Conservation (phyloP, 92 coral and sea anemone species). For the Pocillopora meandrina region DNA sequence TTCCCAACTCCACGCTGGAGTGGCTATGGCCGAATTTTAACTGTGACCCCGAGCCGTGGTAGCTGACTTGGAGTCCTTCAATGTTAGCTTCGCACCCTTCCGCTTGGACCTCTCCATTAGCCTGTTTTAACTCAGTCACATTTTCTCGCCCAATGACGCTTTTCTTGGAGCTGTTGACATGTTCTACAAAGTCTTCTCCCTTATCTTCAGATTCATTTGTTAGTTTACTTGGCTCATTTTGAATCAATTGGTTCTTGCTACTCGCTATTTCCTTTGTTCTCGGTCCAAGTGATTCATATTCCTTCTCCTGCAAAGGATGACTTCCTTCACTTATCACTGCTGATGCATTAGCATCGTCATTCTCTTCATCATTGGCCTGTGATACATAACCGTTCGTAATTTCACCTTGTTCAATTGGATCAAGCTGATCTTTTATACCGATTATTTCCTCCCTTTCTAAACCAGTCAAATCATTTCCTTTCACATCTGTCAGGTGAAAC, state of each 20-base stretch:
- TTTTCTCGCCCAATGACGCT: neutral
- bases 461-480: too few relatives aligned
- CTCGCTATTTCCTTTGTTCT: neutral
- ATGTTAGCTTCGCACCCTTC: neutral
- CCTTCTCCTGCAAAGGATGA: neutral
- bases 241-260: neutral
- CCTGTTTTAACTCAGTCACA: conserved; percentile 9
- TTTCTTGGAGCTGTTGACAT: neutral
- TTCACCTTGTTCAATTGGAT: too few relatives aligned
- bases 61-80: neutral
- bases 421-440: too few relatives aligned
- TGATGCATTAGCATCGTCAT: neutral
- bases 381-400: too few relatives aligned
- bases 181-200: neutral
- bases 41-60: conserved; percentile 22
- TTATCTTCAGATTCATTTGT: neutral
- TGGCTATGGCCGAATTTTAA: conserved; percentile 32
- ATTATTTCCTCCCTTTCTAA: too few relatives aligned
- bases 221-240: neutral
- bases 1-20: conserved; percentile 31
- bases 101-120: conserved; percentile 12
- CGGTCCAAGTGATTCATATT: neutral
- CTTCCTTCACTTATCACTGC: neutral
- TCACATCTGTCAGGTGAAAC: too few relatives aligned
- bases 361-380: too few relatives aligned